Evolutionary conservation across 2,113 vertebrate species (phyloP), one percentile per base, ranked within the genome.

Genomic region (Nycticebus coucang): DNA sequence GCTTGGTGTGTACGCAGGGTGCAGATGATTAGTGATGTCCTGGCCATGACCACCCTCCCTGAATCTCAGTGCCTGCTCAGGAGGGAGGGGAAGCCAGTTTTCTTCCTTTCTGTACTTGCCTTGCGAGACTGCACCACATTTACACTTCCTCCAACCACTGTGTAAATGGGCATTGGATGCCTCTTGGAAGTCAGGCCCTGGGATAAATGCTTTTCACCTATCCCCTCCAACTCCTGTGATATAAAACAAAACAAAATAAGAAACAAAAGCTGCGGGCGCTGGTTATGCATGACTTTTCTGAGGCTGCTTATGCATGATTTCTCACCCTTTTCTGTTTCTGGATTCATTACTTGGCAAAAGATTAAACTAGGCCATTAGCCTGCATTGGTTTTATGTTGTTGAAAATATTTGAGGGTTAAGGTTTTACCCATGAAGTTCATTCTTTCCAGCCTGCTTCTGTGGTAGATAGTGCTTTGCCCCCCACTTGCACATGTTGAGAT

Each of bases 1-100:
- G 22, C 37, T 62, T 30, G 53, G 35, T 33, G 26, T 33, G 21
- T 35, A n/a, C 60, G 57, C 55, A 77, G 21, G 35, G n/a, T 41
- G 66, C 13, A 75, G 50, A 4, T 71, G 41, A 24, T 30, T 28
- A 50, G 17, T 28, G 35, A 89, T 22, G 41, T 77, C 66, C 19
- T 45, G 41, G 41, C 13, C 2, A 0, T 28, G 1, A 2, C 24
- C n/a, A 1, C 7, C 1, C 0, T 1, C 21, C 41, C 2, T 50
- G 24, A 28, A 4, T 7, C 69, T 86, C 21, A 15, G 0, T 45
- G 84, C 21, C 78, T 82, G 35, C 4, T 33, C 26, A 15, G 79
- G 64, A 81, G 74, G 86, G 14, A 24, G 17, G 21, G 45, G 71
- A 80, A 69, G 41, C 64, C 8, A 55, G 2, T 30, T 11, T 22